These are phyloP conservation scores for Fukomys damarensis DNA, from an alignment of 2,113 vertebrate genomes.

Conservation along the genomic window DNA sequence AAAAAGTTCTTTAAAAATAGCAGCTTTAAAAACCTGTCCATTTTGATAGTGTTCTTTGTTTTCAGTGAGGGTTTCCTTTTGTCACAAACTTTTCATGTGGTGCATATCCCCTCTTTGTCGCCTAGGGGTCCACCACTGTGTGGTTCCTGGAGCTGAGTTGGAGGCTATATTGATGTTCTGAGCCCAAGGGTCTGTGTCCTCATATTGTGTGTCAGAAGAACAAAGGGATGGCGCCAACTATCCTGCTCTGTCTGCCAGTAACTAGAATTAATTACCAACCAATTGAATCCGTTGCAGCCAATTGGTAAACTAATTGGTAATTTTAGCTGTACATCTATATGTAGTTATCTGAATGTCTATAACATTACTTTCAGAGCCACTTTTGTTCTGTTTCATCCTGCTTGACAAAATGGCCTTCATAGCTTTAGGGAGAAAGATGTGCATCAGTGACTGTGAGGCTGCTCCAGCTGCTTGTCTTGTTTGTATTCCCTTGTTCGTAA, in stretches of 20 bases:
- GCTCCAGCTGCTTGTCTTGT: constrained; percentile 89
- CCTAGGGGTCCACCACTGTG: constrained; percentile 57
- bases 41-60: constrained; percentile 48
- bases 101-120: constrained; percentile 82
- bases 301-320: constrained; percentile 99
- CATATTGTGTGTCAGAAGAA: constrained; percentile 94
- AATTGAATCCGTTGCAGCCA: constrained; percentile 96
- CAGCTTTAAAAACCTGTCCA: constrained; percentile 83
- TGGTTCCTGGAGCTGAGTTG: constrained; percentile 81
- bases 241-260: constrained; percentile 92
- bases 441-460: constrained; percentile 86
- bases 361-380: constrained; percentile 87
- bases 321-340: constrained; percentile 93
- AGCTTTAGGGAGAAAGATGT: constrained; percentile 87
- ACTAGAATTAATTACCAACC: constrained; percentile 96
- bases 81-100: constrained; percentile 87
- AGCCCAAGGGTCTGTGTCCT: constrained; percentile 84
- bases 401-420: constrained; percentile 88
- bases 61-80: constrained; percentile 82
- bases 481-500: constrained; percentile 89
- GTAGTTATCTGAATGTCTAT: constrained; percentile 87
- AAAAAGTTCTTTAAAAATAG: constrained; percentile 86
- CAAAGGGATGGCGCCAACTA: constrained; percentile 96
- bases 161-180: constrained; percentile 86
- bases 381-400: constrained; percentile 90